Percentiles rank a stretch among this genome's conserved stretches.
phyloP scores from a whole-genome alignment of 2,888 invertebrate species.

The Fragum sueziense region DNA sequence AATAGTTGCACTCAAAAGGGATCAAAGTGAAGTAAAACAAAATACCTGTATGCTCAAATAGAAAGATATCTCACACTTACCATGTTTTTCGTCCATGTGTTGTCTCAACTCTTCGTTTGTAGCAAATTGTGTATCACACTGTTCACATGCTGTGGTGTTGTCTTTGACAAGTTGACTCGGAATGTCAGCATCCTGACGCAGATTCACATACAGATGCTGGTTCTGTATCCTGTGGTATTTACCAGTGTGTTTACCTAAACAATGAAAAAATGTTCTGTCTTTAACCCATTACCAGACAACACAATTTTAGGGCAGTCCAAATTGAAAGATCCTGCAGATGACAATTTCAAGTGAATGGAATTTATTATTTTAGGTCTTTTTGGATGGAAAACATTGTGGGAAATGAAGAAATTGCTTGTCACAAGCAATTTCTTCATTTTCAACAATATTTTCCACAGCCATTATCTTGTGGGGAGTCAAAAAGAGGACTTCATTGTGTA shows the following conservation, averaged over 20 bases:
- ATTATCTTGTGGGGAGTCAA: too few species aligned
- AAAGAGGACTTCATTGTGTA: too few species aligned
- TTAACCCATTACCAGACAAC: neutral
- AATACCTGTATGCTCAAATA: too few species aligned
- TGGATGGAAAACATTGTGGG: too few species aligned
- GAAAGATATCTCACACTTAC: slow-evolving; percentile 19
- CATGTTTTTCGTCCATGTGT: slow-evolving; percentile 44
- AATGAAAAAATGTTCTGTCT: neutral
- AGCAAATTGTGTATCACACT: slow-evolving; percentile 19
- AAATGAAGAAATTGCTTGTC: neutral
- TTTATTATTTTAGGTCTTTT: too few species aligned
- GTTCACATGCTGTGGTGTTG: slow-evolving; percentile 14
- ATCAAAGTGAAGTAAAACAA: too few species aligned
- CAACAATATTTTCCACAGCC: too few species aligned
- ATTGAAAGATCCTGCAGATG: too few species aligned
- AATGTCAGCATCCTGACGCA: neutral
- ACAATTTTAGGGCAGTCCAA: too few species aligned
- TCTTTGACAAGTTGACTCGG: neutral
- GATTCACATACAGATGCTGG: neutral
- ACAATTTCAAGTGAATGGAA: too few species aligned
- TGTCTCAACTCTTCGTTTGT: slow-evolving; percentile 27
- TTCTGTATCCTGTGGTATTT: neutral
- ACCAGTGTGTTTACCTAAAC: neutral
- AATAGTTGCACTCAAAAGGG: too few species aligned
- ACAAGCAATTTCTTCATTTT: too few species aligned